Evolutionary conservation across 2,888 invertebrate genomes (phyloP), one percentile per base, ranked within the genome.

Genomic region (Xanthia icteritia): DNA sequence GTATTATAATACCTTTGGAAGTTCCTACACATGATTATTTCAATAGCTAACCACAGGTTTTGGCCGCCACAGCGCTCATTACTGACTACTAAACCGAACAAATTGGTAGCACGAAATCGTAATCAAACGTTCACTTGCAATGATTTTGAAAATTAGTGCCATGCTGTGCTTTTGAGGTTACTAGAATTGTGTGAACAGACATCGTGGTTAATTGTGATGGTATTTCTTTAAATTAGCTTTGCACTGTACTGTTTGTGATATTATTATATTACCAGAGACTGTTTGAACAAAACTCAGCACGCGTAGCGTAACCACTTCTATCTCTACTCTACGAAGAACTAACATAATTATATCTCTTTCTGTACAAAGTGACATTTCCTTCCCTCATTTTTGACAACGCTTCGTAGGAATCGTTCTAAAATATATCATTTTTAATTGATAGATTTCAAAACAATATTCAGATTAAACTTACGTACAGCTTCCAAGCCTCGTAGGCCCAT

Each of bases 61-160:
- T 45, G 36, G 45, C 45, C 17, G 15, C 64, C 58, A 64, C 51
- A 48, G 48, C 11, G 71, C 69, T 78, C 61, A 78, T 70, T 83
- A 77, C 56, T 42, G 2, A 36, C 54, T 56, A 69, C 51, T 27
- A 66, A 70, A 63, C 65, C 42, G 31, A 70, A 66, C n/a, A 68
- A 73, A 61, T 66, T 58, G 45, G 51, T 39, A 36, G 17, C 54
- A 65, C 31, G 39, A 73, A 70, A 83, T 78, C 45, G 58, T 58
- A 69, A 65, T 56, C 54, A 2, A 48, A 54, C 31, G 31, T 65
- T 64, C 51, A 69, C 20, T 79, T 42, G 20, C 48, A 58, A 72
- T 83, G 54, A 61, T 72, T 69, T 58, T 9, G 27, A 42, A 69
- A 72, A 77, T 83, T 39, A 39, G 23, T 39, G 8, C 27, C 6